These are phyloP conservation scores for Pentamera pediparva DNA, from an alignment of 53 echinoderm and acorn worm genomes.

Conservation along the genomic window DNA sequence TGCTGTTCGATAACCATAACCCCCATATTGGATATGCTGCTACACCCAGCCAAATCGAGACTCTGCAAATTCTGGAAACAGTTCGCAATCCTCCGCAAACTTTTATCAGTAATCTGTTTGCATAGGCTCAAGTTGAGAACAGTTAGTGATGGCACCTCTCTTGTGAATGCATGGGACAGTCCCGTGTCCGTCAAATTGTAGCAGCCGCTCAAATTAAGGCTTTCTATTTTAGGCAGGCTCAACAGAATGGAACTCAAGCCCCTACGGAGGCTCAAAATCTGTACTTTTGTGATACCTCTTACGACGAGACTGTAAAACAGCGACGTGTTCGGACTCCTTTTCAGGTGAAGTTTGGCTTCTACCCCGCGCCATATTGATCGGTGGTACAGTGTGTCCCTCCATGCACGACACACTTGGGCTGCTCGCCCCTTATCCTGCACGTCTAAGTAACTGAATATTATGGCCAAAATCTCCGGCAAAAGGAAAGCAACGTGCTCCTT, in stretches of 20 bases:
- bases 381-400: slow-evolving; percentile 93
- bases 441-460: slow-evolving; percentile 97
- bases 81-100: slow-evolving; percentile 85
- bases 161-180: slow-evolving; percentile 83
- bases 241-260: slow-evolving; percentile 92
- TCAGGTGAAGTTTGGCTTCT: slow-evolving; percentile 95
- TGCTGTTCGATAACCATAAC: slow-evolving; percentile 79
- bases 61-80: slow-evolving; percentile 82
- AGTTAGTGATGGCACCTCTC: slow-evolving; percentile 81
- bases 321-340: slow-evolving; percentile 80
- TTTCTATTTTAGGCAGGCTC: slow-evolving; percentile 92
- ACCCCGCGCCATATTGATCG: slow-evolving; percentile 99
- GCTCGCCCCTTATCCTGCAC: slow-evolving; percentile 95
- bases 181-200: slow-evolving; percentile 97
- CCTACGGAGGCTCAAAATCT: slow-evolving; percentile 91
- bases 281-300: slow-evolving; percentile 89
- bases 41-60: slow-evolving; percentile 89
- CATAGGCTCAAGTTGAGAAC: slow-evolving; percentile 98
- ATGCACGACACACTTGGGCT: slow-evolving; percentile 92
- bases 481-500: slow-evolving; percentile 87
- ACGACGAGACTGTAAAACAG: slow-evolving; percentile 95
- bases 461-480: slow-evolving; percentile 96
- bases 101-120: slow-evolving; percentile 98
- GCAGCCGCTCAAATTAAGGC: slow-evolving; percentile 97
- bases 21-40: slow-evolving; percentile 94